These are phyloP conservation scores for Poeciliopsis retropinna DNA, from an alignment of 2,113 vertebrate genomes.

Conservation along the genomic window DNA sequence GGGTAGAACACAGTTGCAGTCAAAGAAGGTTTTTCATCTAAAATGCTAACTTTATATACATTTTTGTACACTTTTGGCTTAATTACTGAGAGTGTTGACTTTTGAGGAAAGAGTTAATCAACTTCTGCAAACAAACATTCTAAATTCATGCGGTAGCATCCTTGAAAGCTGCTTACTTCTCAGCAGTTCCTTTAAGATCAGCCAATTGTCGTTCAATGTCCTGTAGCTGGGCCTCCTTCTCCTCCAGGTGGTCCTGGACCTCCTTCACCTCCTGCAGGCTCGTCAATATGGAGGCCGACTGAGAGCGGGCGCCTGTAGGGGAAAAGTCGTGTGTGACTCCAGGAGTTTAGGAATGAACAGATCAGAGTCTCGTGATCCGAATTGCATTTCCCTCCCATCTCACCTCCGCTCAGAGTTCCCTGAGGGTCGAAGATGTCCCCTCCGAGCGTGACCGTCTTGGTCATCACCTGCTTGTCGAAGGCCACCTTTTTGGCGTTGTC, in stretches of 20 bases:
- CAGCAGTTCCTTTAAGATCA: constrained; percentile 82
- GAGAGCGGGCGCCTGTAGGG: constrained; percentile 80
- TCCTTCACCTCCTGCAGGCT: constrained; percentile 88
- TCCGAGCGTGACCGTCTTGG: constrained; percentile 89
- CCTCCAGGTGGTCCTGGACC: constrained; percentile 76
- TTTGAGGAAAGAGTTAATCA: no score
- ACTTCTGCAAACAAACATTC: no score
- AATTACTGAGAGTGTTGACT: no score
- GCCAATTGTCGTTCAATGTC: constrained; percentile 80
- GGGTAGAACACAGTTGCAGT: no score
- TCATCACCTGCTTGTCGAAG: constrained; percentile 91
- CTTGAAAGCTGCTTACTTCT: constrained; percentile 80
- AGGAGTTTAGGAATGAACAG: background rate
- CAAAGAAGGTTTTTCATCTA: no score
- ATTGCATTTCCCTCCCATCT: constrained; percentile 2
- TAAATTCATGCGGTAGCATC: no score
- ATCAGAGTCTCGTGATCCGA: no score
- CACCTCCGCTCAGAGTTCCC: constrained; percentile 94
- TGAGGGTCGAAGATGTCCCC: constrained; percentile 95
- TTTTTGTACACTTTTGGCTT: no score
- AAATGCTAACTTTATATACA: no score
- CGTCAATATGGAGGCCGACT: constrained; percentile 82
- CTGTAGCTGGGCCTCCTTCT: constrained; percentile 82
- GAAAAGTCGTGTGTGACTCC: background rate
- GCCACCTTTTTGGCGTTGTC: constrained; percentile 93